Evolutionary conservation across 2,113 vertebrate genomes (phyloP).

Genomic region (Sialia sialis): DNA sequence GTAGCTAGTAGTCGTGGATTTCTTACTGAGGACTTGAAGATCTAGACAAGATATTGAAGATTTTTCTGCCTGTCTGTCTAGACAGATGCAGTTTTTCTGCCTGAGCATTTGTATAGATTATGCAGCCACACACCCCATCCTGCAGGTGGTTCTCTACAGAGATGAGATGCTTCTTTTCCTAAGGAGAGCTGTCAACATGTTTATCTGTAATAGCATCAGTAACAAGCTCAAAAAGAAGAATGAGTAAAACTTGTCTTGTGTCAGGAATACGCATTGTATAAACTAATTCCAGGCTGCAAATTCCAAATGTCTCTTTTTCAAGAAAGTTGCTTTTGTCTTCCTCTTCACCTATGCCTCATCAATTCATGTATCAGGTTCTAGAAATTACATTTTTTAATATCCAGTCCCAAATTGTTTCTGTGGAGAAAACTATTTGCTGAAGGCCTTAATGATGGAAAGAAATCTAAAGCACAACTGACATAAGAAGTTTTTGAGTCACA

Average conservation of each 20-base stretch:
- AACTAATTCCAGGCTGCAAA: neutral
- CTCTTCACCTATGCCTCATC: neutral
- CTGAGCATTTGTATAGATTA: neutral
- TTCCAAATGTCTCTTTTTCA: neutral
- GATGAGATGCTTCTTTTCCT: neutral
- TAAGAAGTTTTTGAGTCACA: neutral
- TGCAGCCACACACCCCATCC: neutral
- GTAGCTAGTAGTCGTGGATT: neutral
- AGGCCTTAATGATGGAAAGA: neutral
- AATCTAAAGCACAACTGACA: conserved; percentile 10
- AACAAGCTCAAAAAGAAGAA: conserved; percentile 13
- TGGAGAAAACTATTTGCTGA: neutral
- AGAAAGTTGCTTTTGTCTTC: neutral
- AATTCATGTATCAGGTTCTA: neutral
- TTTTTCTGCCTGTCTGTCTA: neutral
- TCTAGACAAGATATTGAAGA: neutral
- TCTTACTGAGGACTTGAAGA: neutral
- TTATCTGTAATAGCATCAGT: conserved; percentile 14
- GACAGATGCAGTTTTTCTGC: neutral
- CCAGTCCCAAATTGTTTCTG: neutral
- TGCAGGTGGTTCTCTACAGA: conserved; percentile 15
- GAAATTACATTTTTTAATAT: conserved; percentile 24
- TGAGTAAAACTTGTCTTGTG: neutral
- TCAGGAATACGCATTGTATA: neutral
- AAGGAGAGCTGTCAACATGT: conserved; percentile 8